Conservation (phyloP, 2,797 vertebrate genomes). For the Avahi laniger region DNA sequence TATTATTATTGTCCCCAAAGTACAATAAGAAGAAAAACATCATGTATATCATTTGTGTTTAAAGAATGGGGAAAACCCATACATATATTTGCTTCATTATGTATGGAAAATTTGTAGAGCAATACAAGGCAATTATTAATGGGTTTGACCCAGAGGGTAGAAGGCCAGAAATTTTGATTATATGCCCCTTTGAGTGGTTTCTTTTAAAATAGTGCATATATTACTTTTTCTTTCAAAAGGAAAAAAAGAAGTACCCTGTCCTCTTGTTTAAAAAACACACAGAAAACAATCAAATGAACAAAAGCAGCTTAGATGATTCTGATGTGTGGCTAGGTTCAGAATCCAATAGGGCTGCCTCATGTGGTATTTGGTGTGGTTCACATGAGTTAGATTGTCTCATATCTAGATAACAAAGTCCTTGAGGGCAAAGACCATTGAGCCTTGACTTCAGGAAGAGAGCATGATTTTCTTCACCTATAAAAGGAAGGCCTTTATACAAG, state of each 20-base stretch:
- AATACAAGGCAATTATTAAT: background rate
- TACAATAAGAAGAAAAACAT: background rate
- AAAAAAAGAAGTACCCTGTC: background rate
- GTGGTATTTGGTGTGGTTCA: background rate
- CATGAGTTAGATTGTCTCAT: background rate
- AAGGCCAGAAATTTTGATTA: constrained; percentile 29
- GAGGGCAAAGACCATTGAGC: background rate
- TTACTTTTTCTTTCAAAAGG: background rate
- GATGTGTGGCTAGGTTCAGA: background rate
- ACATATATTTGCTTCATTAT: background rate
- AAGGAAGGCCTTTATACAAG: background rate
- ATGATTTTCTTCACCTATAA: background rate
- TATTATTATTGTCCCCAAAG: background rate
- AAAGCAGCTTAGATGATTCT: background rate
- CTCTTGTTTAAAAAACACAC: background rate
- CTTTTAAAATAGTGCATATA: background rate
- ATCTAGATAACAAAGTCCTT: background rate
- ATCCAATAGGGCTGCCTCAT: background rate
- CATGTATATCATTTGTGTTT: background rate
- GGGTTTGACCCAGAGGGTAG: background rate
- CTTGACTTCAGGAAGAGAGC: background rate
- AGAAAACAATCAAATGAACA: background rate
- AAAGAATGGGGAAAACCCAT: background rate
- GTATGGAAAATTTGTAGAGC: background rate
- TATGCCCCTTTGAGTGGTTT: background rate